Evolutionary conservation across 2,113 vertebrate species (phyloP), one percentile per base, ranked within the genome.

Genomic region (Protobothrops mucrosquamatus): DNA sequence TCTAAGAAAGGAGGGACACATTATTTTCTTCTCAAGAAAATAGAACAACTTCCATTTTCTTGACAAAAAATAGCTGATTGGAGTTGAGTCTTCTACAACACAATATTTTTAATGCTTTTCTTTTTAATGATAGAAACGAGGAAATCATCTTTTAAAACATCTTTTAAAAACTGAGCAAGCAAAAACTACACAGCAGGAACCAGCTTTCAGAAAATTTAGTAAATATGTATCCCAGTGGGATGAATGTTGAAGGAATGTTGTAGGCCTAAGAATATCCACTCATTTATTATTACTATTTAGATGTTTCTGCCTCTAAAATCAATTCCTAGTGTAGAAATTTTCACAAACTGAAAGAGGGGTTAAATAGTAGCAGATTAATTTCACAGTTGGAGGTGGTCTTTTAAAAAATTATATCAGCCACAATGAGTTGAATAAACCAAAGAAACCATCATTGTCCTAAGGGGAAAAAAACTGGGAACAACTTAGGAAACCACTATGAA

Each of bases 11-110:
- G 87, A 54, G 18, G 11, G 14, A 55, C 22, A n/a, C 51, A 34
- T 59, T 89, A 92, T 88, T 96, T 97, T 90, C 93, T 94, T 6
- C 93, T 55, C 90, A 52, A 95, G 94, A 96, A 96, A 96, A 95
- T 89, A 93, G 64, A 59, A 86, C 93, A 64, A 93, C 95, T 96
- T 94, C 93, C 95, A 95, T 89, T 69, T 91, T 89, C 29, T 52
- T 48, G 94, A 14, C 59, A 95, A 90, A 46, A 8, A 95, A 94
- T 89, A 74, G 15, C 93, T 85, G 93, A 94, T 92, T 88, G 92
- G 74, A 95, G 93, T 92, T 92, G 93, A 87, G 92, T 94, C 89
- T 94, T 95, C 95, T 48, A 55, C 92, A 93, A 94, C 55, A 86
- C 95, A 95, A 93, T 87, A 93, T 94, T 87, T 90, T 93, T 95